These are phyloP conservation scores for Apostichopus parvimensis DNA, from an alignment of 35 echinoderm and acorn worm species.

Conservation along the genomic window DNA sequence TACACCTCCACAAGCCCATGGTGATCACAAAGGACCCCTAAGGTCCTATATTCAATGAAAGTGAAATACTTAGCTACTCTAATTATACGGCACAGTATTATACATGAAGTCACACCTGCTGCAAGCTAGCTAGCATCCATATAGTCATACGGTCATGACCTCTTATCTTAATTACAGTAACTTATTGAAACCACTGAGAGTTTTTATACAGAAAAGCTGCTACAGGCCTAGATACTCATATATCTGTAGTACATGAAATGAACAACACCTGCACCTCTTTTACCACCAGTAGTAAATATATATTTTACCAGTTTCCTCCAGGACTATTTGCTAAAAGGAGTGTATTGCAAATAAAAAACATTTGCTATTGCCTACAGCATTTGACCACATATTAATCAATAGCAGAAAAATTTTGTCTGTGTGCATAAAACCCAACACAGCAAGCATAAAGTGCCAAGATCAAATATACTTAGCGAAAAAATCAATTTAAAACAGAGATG, in stretches of 20 bases:
- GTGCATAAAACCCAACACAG: not conserved
- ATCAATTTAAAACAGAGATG: constrained; percentile 28
- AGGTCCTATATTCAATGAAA: too few species aligned
- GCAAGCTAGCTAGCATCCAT: too few species aligned
- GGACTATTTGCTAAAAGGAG: not conserved
- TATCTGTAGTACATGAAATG: not conserved
- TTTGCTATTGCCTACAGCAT: not conserved
- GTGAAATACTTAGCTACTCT: too few species aligned
- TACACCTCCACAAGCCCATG: too few species aligned
- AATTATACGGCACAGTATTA: too few species aligned
- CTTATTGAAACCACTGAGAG: too few species aligned
- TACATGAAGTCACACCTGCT: too few species aligned
- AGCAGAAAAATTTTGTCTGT: not conserved
- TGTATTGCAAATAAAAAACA: constrained; percentile 3
- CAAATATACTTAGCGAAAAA: not conserved
- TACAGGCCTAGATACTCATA: too few species aligned
- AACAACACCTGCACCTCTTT: not conserved
- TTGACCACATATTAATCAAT: constrained; percentile 12
- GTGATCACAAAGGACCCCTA: too few species aligned
- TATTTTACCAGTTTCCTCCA: constrained; percentile 1
- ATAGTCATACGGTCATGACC: too few species aligned
- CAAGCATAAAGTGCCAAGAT: not conserved
- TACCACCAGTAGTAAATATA: not conserved
- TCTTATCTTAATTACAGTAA: too few species aligned
- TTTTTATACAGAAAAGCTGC: too few species aligned